phyloP scores from a whole-genome alignment of 2,888 invertebrate genomes.

The Ormyrus rosae region DNA sequence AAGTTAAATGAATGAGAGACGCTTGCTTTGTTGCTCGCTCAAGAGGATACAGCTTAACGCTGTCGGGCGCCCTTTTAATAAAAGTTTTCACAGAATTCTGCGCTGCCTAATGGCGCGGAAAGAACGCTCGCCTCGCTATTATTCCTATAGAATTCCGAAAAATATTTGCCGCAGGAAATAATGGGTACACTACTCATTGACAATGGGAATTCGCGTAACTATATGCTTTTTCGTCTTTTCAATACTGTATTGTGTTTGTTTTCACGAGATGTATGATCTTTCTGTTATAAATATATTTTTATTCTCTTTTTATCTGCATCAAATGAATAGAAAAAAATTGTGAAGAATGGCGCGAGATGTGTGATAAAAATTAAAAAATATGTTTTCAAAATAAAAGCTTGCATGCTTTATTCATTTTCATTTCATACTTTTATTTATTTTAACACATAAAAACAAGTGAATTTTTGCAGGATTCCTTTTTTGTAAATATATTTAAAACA shows the following conservation, averaged over 20 bases:
- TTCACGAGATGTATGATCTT: not conserved
- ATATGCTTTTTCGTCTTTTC: conserved; percentile 10
- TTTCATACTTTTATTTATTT: too few relatives aligned
- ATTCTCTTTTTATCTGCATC: not conserved
- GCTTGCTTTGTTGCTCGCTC: too few relatives aligned
- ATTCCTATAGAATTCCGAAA: conserved; percentile 32
- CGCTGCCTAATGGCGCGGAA: conserved; percentile 34
- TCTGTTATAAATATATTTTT: too few relatives aligned
- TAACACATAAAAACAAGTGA: too few relatives aligned
- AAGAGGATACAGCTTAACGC: too few relatives aligned
- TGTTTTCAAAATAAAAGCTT: too few relatives aligned
- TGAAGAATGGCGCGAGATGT: too few relatives aligned
- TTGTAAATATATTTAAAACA: too few relatives aligned
- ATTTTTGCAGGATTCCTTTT: too few relatives aligned
- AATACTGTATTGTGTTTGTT: not conserved
- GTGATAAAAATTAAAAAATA: too few relatives aligned
- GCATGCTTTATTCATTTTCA: too few relatives aligned
- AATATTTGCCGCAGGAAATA: conserved; percentile 40
- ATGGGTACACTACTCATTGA: conserved; percentile 34
- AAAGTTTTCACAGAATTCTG: conserved; percentile 43
- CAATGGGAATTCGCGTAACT: not conserved
- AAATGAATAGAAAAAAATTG: not conserved
- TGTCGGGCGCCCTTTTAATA: conserved; percentile 17
- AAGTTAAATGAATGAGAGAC: too few relatives aligned
- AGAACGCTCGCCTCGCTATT: conserved; percentile 13